phyloP scores from a whole-genome alignment of 2,888 invertebrate species.

The Pinctada fucata region DNA sequence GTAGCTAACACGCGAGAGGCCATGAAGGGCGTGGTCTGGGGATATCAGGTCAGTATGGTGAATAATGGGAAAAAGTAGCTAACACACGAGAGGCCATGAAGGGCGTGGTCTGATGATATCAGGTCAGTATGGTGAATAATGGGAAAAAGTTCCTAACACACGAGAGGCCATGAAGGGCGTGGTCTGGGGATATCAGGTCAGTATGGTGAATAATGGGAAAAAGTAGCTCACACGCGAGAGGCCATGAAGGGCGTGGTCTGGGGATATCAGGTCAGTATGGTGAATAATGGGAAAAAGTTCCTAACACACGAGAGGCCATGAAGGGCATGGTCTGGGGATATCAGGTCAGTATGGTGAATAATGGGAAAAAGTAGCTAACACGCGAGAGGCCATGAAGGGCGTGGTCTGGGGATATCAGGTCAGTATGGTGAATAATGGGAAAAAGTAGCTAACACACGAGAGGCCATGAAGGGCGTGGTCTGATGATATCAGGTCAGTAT shows the following conservation, averaged over 20 bases:
- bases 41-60: neutral
- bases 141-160: slow-evolving; percentile 90
- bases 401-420: slow-evolving; percentile 93
- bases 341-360: slow-evolving; percentile 82
- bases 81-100: slow-evolving; percentile 77
- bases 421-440: slow-evolving; percentile 33
- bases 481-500: slow-evolving; percentile 89
- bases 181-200: slow-evolving; percentile 91
- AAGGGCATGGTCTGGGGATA: slow-evolving; percentile 94
- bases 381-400: slow-evolving; percentile 91
- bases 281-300: no score
- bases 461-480: slow-evolving; percentile 90
- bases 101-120: neutral
- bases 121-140: slow-evolving; percentile 74
- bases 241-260: slow-evolving; percentile 91
- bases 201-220: slow-evolving; percentile 91
- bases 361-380: no score
- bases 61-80: no score
- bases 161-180: slow-evolving; percentile 91
- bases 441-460: slow-evolving; percentile 77
- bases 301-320: slow-evolving; percentile 90
- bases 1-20: no score
- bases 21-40: neutral
- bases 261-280: slow-evolving; percentile 85
- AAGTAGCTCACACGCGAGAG: slow-evolving; percentile 90